These are phyloP conservation scores for Scleropages formosus DNA, from an alignment of 2,797 vertebrate genomes.

Conservation along the genomic window DNA sequence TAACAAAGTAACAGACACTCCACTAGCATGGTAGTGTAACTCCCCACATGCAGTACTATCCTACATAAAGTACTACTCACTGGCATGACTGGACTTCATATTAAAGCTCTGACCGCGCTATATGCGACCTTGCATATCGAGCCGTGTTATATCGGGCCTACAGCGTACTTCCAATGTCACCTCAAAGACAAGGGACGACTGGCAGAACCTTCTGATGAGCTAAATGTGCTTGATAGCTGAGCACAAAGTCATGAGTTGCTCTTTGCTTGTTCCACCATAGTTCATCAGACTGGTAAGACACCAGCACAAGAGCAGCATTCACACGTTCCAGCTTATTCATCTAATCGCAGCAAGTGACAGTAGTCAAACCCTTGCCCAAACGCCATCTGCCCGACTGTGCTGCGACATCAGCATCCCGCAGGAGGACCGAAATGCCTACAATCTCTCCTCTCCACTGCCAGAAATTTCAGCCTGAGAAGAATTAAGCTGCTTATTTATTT, in stretches of 20 bases:
- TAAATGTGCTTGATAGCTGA: not conserved
- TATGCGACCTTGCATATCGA: too few relatives aligned
- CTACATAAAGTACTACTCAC: not conserved
- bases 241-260: too few relatives aligned
- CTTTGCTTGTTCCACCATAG: too few relatives aligned
- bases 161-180: constrained; percentile 5
- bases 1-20: too few relatives aligned
- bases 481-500: constrained; percentile 53
- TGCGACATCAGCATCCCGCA: not conserved
- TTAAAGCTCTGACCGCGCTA: too few relatives aligned
- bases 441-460: not conserved
- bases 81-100: not conserved
- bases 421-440: not conserved
- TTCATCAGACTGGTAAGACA: not conserved
- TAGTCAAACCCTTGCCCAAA: not conserved
- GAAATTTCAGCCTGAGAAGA: constrained; percentile 27
- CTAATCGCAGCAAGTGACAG: not conserved
- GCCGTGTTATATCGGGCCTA: too few relatives aligned
- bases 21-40: too few relatives aligned
- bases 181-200: not conserved
- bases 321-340: too few relatives aligned
- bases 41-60: not conserved
- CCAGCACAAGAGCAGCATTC: not conserved
- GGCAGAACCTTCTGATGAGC: not conserved
- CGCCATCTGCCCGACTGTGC: not conserved